phyloP scores from a whole-genome alignment of 1,140 invertebrate genomes.

The Aculops lycopersici region DNA sequence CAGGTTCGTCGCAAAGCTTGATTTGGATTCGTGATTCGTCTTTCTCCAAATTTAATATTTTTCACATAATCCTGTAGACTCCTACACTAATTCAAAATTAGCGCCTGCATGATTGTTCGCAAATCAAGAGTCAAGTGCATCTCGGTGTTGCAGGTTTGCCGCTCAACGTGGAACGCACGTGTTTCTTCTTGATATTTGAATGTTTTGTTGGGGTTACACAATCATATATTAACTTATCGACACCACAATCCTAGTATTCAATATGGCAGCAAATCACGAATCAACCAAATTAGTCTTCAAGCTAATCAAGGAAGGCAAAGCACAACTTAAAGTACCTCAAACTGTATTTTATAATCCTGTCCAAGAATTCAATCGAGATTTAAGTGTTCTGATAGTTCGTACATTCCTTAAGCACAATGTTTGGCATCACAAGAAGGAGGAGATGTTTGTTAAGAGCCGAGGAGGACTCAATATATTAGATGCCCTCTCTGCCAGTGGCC shows the following conservation, averaged over 20 bases:
- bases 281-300: background rate
- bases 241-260: background rate
- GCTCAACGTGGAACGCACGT: too few relatives aligned
- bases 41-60: too few relatives aligned
- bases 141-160: too few relatives aligned
- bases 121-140: too few relatives aligned
- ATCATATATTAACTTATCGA: background rate
- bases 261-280: background rate
- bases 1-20: too few relatives aligned
- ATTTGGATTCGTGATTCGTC: too few relatives aligned
- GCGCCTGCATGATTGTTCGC: too few relatives aligned
- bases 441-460: conserved; percentile 1
- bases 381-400: conserved; percentile 16
- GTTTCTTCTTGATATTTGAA: background rate
- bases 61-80: too few relatives aligned
- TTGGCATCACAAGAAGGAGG: conserved; percentile 12
- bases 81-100: too few relatives aligned
- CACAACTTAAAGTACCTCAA: conserved; percentile 29
- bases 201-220: background rate
- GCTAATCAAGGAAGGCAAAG: conserved; percentile 34
- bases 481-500: conserved; percentile 69
- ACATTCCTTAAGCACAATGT: conserved; percentile 12
- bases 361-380: conserved; percentile 80
- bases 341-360: conserved; percentile 89
- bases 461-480: conserved; percentile 33